These are phyloP conservation scores for Crocodylus rhombifer DNA, from an alignment of 2,797 vertebrate genomes.

Conservation along the genomic window DNA sequence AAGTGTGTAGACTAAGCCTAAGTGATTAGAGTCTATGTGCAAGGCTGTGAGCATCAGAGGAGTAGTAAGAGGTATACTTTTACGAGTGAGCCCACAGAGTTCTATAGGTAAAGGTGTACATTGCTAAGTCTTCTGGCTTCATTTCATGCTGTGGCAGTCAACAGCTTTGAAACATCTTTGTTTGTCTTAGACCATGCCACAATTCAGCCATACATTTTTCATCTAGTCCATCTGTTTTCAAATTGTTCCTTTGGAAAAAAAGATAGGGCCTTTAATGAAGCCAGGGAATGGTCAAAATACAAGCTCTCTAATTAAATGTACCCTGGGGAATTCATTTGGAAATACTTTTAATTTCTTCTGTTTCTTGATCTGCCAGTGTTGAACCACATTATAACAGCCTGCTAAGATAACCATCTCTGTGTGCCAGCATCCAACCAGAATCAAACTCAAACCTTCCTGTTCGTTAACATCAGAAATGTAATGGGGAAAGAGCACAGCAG, in stretches of 20 bases:
- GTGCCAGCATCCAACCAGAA: neutral
- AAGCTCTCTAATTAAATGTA: conserved; percentile 43
- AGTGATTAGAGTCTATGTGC: neutral
- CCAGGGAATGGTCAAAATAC: conserved; percentile 42
- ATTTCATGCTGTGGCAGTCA: neutral
- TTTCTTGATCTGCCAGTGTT: conserved; percentile 25
- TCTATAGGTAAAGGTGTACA: conserved; percentile 30
- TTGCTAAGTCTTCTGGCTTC: conserved; percentile 15
- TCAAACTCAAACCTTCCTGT: conserved; percentile 9
- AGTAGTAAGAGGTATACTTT: conserved; percentile 5
- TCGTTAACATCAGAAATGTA: conserved; percentile 15
- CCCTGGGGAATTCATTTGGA: conserved; percentile 38
- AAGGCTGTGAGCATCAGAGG: neutral
- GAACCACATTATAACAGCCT: conserved; percentile 44
- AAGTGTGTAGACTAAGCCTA: no score
- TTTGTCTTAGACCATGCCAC: conserved; percentile 13
- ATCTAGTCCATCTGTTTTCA: conserved; percentile 34
- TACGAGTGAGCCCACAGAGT: neutral
- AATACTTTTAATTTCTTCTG: conserved; percentile 41
- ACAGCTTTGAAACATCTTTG: neutral
- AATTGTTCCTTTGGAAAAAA: conserved; percentile 44
- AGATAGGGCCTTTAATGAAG: conserved; percentile 25
- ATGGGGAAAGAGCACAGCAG: neutral
- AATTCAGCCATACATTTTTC: neutral
- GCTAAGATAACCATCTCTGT: conserved; percentile 30